Conservation (phyloP, 2,113 vertebrate genomes). For the Penelope pileata region DNA sequence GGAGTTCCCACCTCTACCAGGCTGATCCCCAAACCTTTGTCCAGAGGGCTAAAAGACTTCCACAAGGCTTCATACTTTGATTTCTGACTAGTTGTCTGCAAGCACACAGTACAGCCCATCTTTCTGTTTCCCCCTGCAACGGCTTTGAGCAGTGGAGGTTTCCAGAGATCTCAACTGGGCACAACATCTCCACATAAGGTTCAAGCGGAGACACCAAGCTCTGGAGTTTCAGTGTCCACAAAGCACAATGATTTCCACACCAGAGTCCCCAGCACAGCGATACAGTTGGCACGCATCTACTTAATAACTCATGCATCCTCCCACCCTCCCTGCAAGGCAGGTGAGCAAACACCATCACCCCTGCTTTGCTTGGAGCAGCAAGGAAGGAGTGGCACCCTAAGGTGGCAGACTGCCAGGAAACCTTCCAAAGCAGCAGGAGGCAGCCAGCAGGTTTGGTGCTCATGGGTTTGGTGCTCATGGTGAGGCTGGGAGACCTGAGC, state of each 20-base stretch:
- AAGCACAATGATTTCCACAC: background rate
- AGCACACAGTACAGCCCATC: accelerated
- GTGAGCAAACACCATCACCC: background rate
- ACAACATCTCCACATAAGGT: accelerated
- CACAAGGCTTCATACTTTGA: background rate
- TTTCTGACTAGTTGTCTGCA: background rate
- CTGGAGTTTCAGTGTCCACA: background rate
- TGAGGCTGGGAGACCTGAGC: background rate
- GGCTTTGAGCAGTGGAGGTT: background rate
- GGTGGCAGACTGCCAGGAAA: background rate
- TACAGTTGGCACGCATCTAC: accelerated
- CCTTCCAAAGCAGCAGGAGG: background rate
- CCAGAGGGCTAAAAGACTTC: background rate
- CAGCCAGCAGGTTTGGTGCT: background rate
- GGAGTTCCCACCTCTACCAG: background rate
- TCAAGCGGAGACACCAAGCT: background rate
- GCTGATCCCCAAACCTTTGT: background rate
- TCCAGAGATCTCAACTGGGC: background rate
- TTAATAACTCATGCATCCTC: background rate
- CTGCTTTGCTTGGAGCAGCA: background rate
- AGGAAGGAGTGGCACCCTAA: background rate
- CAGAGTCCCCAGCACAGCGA: accelerated
- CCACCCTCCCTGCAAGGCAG: background rate
- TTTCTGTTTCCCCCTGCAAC: background rate
- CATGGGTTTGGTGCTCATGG: background rate